These are phyloP conservation scores for Notarius lentiginosus DNA, from an alignment of 2,113 vertebrate species.

Conservation along the genomic window DNA sequence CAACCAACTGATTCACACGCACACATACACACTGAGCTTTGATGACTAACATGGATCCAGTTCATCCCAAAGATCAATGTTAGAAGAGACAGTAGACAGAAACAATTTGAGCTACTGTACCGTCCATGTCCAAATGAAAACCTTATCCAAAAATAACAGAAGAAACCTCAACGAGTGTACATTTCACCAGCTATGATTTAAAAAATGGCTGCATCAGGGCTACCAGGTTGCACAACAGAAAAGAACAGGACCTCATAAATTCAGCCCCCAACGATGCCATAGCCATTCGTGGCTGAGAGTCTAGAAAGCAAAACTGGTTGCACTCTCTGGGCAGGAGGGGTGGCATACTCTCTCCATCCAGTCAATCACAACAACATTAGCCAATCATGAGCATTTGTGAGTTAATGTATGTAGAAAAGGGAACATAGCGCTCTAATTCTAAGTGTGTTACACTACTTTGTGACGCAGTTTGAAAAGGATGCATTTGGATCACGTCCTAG, in stretches of 20 bases:
- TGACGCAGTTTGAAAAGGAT: no score
- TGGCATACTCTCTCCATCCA: neutral
- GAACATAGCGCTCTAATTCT: neutral
- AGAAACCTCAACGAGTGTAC: neutral
- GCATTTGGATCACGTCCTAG: no score
- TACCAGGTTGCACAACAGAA: neutral
- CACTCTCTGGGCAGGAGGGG: neutral
- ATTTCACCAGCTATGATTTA: neutral
- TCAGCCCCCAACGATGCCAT: neutral
- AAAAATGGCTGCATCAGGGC: neutral
- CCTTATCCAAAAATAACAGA: neutral
- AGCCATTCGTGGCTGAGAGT: neutral
- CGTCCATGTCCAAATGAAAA: neutral
- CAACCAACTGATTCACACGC: constrained; percentile 30
- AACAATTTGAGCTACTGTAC: neutral
- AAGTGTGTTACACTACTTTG: neutral
- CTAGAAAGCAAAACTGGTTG: neutral
- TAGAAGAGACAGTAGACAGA: neutral
- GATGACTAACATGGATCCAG: no score
- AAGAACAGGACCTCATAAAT: neutral
- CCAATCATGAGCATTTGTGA: neutral
- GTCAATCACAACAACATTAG: neutral
- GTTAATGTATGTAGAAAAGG: neutral
- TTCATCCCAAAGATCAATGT: neutral
- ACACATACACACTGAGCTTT: neutral